Conservation (phyloP, 2,797 vertebrate genomes). For the Tapirus indicus region DNA sequence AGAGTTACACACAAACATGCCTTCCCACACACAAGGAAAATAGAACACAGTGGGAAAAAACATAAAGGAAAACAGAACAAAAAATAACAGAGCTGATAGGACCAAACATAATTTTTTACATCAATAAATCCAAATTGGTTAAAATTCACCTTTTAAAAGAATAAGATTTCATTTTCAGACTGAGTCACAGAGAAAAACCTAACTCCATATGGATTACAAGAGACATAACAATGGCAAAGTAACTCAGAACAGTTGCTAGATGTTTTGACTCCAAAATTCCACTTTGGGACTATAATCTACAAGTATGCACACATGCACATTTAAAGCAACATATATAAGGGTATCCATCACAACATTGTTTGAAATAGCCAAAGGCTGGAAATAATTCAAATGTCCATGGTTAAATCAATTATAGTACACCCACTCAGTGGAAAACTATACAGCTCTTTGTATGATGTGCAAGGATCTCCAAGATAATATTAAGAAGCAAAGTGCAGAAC, state of each 20-base stretch:
- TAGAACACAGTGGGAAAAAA: not conserved
- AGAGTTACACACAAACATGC: not conserved
- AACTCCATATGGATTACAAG: not conserved
- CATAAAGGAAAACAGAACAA: not conserved
- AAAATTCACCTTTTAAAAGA: not conserved
- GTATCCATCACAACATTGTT: not conserved
- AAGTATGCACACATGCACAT: not conserved
- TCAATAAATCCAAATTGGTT: conserved; percentile 39
- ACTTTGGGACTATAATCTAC: not conserved
- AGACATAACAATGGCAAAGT: not conserved
- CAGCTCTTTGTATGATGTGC: not conserved
- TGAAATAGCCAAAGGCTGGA: not conserved
- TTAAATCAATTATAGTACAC: not conserved
- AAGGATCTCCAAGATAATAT: not conserved
- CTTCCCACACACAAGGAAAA: not conserved
- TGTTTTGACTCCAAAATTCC: conserved; percentile 2
- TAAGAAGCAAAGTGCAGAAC: not conserved
- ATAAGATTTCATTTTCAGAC: conserved; percentile 40
- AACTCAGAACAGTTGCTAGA: not conserved
- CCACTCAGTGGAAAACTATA: not conserved
- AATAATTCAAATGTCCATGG: not conserved
- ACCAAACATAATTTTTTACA: not conserved
- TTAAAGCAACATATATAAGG: not conserved
- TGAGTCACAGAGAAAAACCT: not conserved
- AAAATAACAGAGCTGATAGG: not conserved